Evolutionary conservation across 2,888 invertebrate genomes (phyloP).

Genomic region (Punctoribates punctum): DNA sequence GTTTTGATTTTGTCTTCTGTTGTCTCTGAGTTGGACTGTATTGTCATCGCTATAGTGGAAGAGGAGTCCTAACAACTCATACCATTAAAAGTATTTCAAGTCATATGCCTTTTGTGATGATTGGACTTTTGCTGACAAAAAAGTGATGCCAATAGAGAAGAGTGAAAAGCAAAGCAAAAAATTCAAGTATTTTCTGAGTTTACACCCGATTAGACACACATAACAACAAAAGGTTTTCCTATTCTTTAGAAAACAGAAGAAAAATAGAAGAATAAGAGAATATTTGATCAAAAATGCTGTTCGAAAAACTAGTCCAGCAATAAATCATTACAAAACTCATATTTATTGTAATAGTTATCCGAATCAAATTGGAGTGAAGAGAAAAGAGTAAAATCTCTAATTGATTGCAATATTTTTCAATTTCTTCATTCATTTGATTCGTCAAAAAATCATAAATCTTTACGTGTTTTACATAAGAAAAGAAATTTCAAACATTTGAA

Average conservation of each 20-base stretch:
- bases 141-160: conserved; percentile 24
- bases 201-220: conserved; percentile 29
- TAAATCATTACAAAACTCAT: conserved; percentile 11
- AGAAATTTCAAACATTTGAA: too few relatives aligned
- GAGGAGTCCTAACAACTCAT: conserved; percentile 25
- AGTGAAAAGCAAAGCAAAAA: background rate
- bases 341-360: conserved; percentile 9
- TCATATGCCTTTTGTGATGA: conserved; percentile 14
- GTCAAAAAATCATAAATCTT: too few relatives aligned
- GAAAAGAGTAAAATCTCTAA: background rate
- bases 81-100: conserved; percentile 22
- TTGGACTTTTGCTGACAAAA: conserved; percentile 3
- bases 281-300: conserved; percentile 21
- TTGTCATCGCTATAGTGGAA: background rate
- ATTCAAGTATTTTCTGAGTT: conserved; percentile 2
- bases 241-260: background rate
- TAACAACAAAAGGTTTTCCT: conserved; percentile 8
- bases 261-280: background rate
- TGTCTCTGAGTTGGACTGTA: background rate
- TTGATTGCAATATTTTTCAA: background rate
- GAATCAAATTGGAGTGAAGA: background rate
- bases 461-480: too few relatives aligned
- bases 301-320: background rate
- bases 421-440: background rate
- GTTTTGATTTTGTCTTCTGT: background rate